Conservation (phyloP, 2,113 vertebrate species). For the Nematolebias whitei region DNA sequence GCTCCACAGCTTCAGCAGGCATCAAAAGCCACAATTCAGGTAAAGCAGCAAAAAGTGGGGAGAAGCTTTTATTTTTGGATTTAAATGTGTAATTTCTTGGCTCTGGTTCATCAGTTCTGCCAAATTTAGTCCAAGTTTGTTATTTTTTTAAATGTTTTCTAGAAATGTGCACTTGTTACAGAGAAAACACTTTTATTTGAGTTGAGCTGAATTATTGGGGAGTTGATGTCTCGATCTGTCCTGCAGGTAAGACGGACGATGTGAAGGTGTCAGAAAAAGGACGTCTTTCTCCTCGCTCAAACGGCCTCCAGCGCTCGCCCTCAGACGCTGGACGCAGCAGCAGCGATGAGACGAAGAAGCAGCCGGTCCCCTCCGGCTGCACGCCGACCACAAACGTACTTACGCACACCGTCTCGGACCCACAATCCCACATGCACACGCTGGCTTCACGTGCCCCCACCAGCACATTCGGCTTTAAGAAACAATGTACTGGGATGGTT, state of each 20-base stretch:
- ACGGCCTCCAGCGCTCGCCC: slow-evolving; percentile 90
- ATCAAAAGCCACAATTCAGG: slow-evolving; percentile 90
- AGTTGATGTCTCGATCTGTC: slow-evolving; percentile 2
- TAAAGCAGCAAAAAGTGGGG: slow-evolving; percentile 49
- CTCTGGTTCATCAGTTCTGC: too few species aligned
- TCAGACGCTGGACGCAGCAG: slow-evolving; percentile 94
- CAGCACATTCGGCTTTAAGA: slow-evolving; percentile 97
- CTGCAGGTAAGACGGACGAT: slow-evolving; percentile 94
- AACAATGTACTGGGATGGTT: slow-evolving; percentile 85
- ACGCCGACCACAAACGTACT: slow-evolving; percentile 48
- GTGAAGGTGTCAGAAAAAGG: slow-evolving; percentile 98
- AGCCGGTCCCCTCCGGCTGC: slow-evolving; percentile 62
- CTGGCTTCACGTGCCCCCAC: slow-evolving; percentile 82
- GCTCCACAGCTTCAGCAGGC: slow-evolving; percentile 69
- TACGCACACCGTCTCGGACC: slow-evolving; percentile 52
- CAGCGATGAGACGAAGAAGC: slow-evolving; percentile 91
- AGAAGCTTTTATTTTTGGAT: too few species aligned
- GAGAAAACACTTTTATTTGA: too few species aligned
- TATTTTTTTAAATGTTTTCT: too few species aligned
- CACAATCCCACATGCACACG: slow-evolving; percentile 51
- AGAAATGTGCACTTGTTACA: too few species aligned
- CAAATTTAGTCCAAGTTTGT: too few species aligned
- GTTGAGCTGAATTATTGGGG: neutral
- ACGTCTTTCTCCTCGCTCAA: slow-evolving; percentile 86
- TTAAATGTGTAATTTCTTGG: too few species aligned